Base-by-base conservation (phyloP, 1,140 invertebrate genomes). In the Amyelois transitella region DNA sequence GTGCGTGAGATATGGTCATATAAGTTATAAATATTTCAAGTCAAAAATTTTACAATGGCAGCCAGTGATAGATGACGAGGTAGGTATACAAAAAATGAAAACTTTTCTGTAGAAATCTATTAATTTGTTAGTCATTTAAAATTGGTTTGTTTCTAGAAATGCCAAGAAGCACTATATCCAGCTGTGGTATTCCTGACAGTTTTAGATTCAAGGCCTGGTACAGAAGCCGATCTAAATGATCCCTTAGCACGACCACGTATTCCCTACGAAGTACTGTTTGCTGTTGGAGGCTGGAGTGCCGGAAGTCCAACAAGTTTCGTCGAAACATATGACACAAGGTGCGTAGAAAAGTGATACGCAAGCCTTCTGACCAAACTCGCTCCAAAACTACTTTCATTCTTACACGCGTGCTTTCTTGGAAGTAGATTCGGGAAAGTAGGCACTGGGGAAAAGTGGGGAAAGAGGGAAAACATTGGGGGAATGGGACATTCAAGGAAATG, bases 201-300 rank as follows among this genome's bases (percentile, higher is more conserved):
- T 32, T 69, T 89, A 62, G 85, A 90, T 48, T 81, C 87, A 0
- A 86, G 86, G 20, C 85, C 87, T n/a, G 86, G 83, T 5, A 78
- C 77, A 1, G 91, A 92, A 65, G 78, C 89, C 10, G 91, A 92
- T 59, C 66, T 90, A 1, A 89, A 89, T 57, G 89, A 92, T 67
- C 90, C 90, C 1, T 64, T 92, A 2, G 84, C 90, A 12, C 77
- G 92, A 43, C 92, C 93, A 0, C 74, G 94, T 52, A 89, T 94
- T 38, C 93, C 94, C 0, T 90, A 92, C 60, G 92, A 94, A 69
- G 90, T 94, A 47, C 70, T 95, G 1, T 94, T 95, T 69, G 91
- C 92, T 5, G 90, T 94, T 47, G 93, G 92, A 17, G 95, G 95
- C 4, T 96, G 95, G 95, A 94, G 92, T 66, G 92, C 92, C 2